Base-by-base conservation (phyloP, 2,113 vertebrate species). In the Bufo gargarizans region DNA sequence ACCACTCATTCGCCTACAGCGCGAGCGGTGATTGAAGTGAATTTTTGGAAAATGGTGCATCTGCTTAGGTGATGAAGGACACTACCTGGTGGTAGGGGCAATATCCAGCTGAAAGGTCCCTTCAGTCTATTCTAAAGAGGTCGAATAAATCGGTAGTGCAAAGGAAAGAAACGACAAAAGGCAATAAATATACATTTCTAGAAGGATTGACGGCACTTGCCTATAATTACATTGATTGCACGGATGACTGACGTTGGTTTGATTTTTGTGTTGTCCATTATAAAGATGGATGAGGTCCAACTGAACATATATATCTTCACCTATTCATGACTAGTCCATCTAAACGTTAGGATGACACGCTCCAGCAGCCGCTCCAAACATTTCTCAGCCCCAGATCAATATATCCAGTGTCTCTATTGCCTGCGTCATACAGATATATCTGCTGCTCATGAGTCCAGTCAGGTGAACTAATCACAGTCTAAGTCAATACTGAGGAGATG, bases 401-500 rank as follows among this genome's bases (percentile, higher is more conserved):
- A 83, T 22, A 17, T 55, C 78, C 67, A 61, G 65, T 61, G 50
- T 72, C 55, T 82, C 67, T 88, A 88, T 88, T 74, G 6, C 19
- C 56, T 2, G 79, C 22, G 77, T 83, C 33, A 22, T 74, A 33
- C 33, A 81, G 85, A 86, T 14, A 61, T n/a, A 88, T 10, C 3
- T 49, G 63, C 53, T 7, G 58, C 47, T 22, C 78, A n/a, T 55
- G 19, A 67, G 91, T 63, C 56, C 85, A n/a, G 0, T 0, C 13
- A 63, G 69, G 6, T 89, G 3, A 84, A 14, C 0, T 84, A 92
- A 86, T 91, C 50, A 9, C 65, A 86, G 1, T 49, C 89, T 58
- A 86, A 90, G 85, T 87, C 83, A 76, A 65, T 79, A 69, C 0
- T 89, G 91, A 88, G 0, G 84, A 79, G 72, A 87, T 49, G 11